These are phyloP conservation scores for Dicaeum eximium DNA, from an alignment of 2,113 vertebrate species.

Conservation along the genomic window DNA sequence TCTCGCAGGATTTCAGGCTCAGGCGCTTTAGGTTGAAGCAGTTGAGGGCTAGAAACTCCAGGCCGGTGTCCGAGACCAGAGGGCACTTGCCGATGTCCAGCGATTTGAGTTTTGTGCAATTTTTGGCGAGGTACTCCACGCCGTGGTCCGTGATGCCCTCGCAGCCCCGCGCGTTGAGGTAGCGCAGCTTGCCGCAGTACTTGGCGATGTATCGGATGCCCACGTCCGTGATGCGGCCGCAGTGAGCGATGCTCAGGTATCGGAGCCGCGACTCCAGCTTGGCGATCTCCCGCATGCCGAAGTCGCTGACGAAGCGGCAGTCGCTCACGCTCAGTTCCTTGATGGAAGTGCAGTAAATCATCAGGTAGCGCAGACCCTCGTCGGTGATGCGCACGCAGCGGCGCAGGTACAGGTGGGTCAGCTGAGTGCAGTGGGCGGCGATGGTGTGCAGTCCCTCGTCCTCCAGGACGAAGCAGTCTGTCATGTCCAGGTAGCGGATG, in stretches of 20 bases:
- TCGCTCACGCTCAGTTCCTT: conserved; percentile 95
- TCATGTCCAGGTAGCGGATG: conserved; percentile 95
- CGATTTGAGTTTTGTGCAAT: conserved; percentile 93
- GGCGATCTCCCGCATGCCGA: conserved; percentile 92
- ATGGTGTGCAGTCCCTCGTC: conserved; percentile 95
- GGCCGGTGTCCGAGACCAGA: conserved; percentile 89
- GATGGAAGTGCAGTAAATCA: conserved; percentile 89
- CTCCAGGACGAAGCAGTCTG: conserved; percentile 94
- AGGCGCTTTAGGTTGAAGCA: conserved; percentile 92
- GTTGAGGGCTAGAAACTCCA: conserved; percentile 91
- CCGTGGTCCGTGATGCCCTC: conserved; percentile 98
- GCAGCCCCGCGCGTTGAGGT: conserved; percentile 95
- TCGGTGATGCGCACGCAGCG: conserved; percentile 93
- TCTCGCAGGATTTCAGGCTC: conserved; percentile 93
- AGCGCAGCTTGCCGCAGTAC: conserved; percentile 95
- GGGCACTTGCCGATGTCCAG: conserved; percentile 97
- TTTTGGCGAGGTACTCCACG: conserved; percentile 90
- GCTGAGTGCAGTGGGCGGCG: conserved; percentile 93
- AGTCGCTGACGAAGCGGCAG: conserved; percentile 93
- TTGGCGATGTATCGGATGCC: conserved; percentile 94
- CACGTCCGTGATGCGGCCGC: conserved; percentile 92
- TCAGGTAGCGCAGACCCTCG: conserved; percentile 91
- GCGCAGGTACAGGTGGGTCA: conserved; percentile 95
- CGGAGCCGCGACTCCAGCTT: conserved; percentile 92
- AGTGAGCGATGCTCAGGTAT: conserved; percentile 97